Evolutionary conservation across 2,888 invertebrate genomes (phyloP).

Genomic region (Mimachlamys varia): DNA sequence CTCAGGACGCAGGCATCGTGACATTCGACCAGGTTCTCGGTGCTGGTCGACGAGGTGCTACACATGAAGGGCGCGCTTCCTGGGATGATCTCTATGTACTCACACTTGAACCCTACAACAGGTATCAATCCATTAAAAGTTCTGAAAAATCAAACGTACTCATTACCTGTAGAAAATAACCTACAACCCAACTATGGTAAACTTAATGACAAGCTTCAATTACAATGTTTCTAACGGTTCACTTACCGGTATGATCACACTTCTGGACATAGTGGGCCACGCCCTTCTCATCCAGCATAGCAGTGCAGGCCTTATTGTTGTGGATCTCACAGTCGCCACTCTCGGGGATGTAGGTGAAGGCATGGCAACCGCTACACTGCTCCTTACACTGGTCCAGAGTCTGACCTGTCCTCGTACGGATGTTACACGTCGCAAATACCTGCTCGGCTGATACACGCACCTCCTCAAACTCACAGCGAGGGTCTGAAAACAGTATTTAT

Average conservation of each 20-base stretch:
- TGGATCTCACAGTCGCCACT: constrained; percentile 47
- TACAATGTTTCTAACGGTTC: background rate
- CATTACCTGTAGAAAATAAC: too few species aligned
- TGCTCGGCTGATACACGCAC: constrained; percentile 44
- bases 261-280: constrained; percentile 49
- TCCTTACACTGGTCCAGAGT: constrained; percentile 44
- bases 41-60: constrained; percentile 47
- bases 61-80: constrained; percentile 52
- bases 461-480: constrained; percentile 47
- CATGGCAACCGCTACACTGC: constrained; percentile 45
- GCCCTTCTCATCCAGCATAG: constrained; percentile 50
- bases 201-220: too few species aligned
- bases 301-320: constrained; percentile 45
- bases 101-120: constrained; percentile 41
- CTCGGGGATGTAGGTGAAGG: constrained; percentile 45
- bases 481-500: constrained; percentile 5
- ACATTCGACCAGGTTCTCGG: constrained; percentile 47
- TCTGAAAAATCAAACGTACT: background rate
- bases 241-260: constrained; percentile 44
- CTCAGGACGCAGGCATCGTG: constrained; percentile 50
- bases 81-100: constrained; percentile 47
- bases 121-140: background rate
- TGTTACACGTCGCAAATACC: constrained; percentile 48
- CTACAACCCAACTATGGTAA: too few species aligned
- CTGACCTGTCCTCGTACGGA: constrained; percentile 10